A percentile compares a stretch with the other conserved stretches of the same genome.
phyloP scores from a whole-genome alignment of 2,113 vertebrate genomes.

The Gnathochromis pfefferi region DNA sequence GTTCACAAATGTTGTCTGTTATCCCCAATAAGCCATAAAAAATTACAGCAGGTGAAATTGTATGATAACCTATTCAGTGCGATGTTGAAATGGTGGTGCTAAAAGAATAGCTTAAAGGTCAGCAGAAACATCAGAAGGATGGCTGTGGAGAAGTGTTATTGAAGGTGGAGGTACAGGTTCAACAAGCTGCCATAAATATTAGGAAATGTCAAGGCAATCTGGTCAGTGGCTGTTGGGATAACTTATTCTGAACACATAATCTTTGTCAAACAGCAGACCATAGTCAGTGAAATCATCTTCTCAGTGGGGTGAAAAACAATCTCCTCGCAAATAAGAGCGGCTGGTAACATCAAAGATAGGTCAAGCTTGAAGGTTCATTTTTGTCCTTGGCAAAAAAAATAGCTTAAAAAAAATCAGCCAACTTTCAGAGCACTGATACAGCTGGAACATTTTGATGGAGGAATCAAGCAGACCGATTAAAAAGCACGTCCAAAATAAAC shows the following conservation, averaged over 20 bases:
- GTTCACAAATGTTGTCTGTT: not conserved
- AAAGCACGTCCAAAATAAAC: not conserved
- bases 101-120: not conserved
- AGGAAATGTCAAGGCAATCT: not conserved
- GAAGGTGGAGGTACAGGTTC: not conserved
- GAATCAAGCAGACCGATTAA: not conserved
- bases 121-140: not conserved
- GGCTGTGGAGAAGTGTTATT: not conserved
- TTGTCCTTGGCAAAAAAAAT: not conserved
- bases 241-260: not conserved
- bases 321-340: not conserved
- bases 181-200: not conserved
- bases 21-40: not conserved
- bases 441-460: not conserved
- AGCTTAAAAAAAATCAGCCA: not conserved
- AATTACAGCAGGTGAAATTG: not conserved
- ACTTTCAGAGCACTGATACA: not conserved
- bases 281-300: not conserved
- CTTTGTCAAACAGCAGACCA: not conserved
- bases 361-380: not conserved
- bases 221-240: not conserved
- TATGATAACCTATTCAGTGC: not conserved
- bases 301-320: not conserved
- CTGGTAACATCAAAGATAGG: not conserved
- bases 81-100: not conserved